These are phyloP conservation scores for Bombyx mori DNA, from an alignment of 1,140 invertebrate species.

Conservation along the genomic window DNA sequence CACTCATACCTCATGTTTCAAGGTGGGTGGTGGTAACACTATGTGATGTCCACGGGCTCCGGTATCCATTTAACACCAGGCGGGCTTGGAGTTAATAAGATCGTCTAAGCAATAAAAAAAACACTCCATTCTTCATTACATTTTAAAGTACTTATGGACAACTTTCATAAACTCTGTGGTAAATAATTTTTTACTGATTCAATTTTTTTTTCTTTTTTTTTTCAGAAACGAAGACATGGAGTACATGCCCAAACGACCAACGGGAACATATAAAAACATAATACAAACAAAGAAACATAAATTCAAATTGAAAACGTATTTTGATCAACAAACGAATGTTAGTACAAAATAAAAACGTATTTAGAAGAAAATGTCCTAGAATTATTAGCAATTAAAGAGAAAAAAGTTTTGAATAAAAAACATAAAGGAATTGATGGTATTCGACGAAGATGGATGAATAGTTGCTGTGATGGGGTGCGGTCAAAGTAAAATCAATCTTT, in stretches of 20 bases:
- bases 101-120: too few relatives aligned
- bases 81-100: too few relatives aligned
- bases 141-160: too few relatives aligned
- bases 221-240: conserved; percentile 28
- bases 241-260: background rate
- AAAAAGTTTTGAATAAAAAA: background rate
- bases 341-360: conserved; percentile 3
- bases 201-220: conserved; percentile 15
- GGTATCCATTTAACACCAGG: too few relatives aligned
- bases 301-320: conserved; percentile 23
- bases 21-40: too few relatives aligned
- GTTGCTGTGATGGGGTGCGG: conserved; percentile 63
- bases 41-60: too few relatives aligned
- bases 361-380: conserved; percentile 2
- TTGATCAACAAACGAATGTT: too few relatives aligned
- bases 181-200: background rate
- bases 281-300: conserved; percentile 24
- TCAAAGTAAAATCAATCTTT: conserved; percentile 71
- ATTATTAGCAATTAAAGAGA: background rate
- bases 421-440: background rate
- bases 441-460: conserved; percentile 2
- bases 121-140: too few relatives aligned
- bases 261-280: conserved; percentile 10
- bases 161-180: too few relatives aligned
- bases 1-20: too few relatives aligned